Base-by-base conservation (phyloP, 92 coral and sea anemone species). In the Porites rus region DNA sequence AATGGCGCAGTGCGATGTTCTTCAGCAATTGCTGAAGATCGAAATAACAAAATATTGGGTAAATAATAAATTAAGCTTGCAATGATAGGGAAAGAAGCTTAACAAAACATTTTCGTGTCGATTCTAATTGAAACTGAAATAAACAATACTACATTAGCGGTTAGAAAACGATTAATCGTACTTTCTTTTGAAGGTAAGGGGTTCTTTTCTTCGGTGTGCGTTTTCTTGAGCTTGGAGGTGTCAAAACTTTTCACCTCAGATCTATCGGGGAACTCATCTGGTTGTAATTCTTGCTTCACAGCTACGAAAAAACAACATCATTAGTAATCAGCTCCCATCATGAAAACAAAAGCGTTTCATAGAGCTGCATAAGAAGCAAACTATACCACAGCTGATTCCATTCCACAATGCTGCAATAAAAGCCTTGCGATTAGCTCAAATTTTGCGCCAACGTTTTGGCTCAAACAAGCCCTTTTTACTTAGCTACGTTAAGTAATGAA, bases 1-100 rank as follows among this genome's bases (percentile, higher is more conserved):
- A 97, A 95, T 51, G 99, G 99, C 69, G 96, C 96, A 6, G 98
- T 93, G 65, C 95, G 87, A n/a, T 97, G 96, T 86, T 97, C 99
- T 16, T 97, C 99, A 38, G 86, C 94, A 77, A 97, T 97, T 31
- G 93, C 99, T 97, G 65, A 18, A 76, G 74, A 28, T 28, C 31
- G 31, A 65, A 80, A 90, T 66, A 89, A 74, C 46, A 83, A 60
- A 84, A 52, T 46, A 38, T 38, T 38, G 46, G 28, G 28, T 53
- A 65, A 74, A 76, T 54, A 76, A 77, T 56, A 21, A 73, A 56
- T 18, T 1, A 65, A 79, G 90, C 28, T 69, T 43, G 28, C 69
- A 81, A 31, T 24, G 31, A 62, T 11, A 62, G 11, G 38, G 62
- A 25, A 28, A 20, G 14, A 9, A 19, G 1, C 50, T 81, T 58